phyloP scores from a whole-genome alignment of 2,113 vertebrate genomes.

The Pholis gunnellus region DNA sequence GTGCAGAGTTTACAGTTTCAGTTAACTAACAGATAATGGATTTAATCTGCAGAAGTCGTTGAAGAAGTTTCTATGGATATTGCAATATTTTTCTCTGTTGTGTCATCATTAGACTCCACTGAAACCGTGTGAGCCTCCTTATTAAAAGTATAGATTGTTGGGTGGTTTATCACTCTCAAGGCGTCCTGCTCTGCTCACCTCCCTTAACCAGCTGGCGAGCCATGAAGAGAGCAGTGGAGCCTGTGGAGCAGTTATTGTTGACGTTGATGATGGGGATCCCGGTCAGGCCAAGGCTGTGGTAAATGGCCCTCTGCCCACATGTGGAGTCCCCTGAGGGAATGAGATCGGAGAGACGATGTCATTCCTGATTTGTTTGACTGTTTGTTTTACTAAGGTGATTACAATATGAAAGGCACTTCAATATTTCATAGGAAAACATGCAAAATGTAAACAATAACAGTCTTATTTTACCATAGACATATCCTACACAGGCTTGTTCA shows the following conservation, averaged over 20 bases:
- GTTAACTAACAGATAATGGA: neutral
- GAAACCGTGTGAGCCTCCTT: neutral
- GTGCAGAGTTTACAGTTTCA: neutral
- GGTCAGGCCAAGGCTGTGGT: slow-evolving; percentile 93
- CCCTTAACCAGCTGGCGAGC: slow-evolving; percentile 91
- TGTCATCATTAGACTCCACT: neutral
- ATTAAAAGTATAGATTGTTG: neutral
- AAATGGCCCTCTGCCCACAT: slow-evolving; percentile 94
- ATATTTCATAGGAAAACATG: neutral
- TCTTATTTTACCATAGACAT: slow-evolving; percentile 90
- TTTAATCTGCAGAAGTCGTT: neutral
- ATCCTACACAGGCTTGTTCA: slow-evolving; percentile 94
- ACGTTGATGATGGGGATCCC: slow-evolving; percentile 97
- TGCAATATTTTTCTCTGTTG: neutral
- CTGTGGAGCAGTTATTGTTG: slow-evolving; percentile 97
- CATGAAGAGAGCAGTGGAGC: slow-evolving; percentile 95
- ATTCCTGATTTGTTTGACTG: neutral
- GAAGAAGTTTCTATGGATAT: neutral
- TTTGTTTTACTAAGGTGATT: neutral
- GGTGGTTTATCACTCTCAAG: neutral
- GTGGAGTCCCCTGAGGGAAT: slow-evolving; percentile 90
- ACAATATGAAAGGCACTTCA: neutral
- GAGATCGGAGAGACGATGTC: neutral
- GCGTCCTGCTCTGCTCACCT: slow-evolving; percentile 83
- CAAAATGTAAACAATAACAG: neutral